Percentiles rank a stretch among this genome's conserved stretches.
Conservation (phyloP, 2,797 vertebrate species). For the Hypotaenidia okinawae region DNA sequence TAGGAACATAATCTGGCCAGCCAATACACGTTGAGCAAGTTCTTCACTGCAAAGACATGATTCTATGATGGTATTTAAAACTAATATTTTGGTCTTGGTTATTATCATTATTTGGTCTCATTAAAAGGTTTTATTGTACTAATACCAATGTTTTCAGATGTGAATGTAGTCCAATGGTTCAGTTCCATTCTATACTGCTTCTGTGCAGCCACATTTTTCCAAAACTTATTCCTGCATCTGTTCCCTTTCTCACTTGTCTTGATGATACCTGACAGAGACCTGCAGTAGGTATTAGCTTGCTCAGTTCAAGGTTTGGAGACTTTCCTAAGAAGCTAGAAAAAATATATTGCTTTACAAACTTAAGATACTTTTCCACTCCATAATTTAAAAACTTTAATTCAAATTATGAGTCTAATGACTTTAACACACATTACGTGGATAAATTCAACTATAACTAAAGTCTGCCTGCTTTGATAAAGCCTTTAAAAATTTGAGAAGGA, state of each 20-base stretch:
- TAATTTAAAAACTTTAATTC: neutral
- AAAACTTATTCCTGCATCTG: neutral
- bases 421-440: neutral
- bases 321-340: neutral
- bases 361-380: neutral
- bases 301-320: neutral
- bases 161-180: neutral
- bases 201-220: neutral
- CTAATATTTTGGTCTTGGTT: neutral
- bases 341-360: neutral
- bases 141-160: neutral
- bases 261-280: neutral
- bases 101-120: neutral
- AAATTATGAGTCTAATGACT: neutral
- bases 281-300: neutral
- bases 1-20: neutral
- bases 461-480: neutral
- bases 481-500: neutral
- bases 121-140: neutral
- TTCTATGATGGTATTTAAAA: neutral
- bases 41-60: neutral
- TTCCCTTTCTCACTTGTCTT: neutral
- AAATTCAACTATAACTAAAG: neutral
- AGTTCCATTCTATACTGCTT: neutral
- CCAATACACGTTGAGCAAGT: accelerated